Conservation (phyloP, 2,888 invertebrate genomes). For the Cecidostiba fungosa region DNA sequence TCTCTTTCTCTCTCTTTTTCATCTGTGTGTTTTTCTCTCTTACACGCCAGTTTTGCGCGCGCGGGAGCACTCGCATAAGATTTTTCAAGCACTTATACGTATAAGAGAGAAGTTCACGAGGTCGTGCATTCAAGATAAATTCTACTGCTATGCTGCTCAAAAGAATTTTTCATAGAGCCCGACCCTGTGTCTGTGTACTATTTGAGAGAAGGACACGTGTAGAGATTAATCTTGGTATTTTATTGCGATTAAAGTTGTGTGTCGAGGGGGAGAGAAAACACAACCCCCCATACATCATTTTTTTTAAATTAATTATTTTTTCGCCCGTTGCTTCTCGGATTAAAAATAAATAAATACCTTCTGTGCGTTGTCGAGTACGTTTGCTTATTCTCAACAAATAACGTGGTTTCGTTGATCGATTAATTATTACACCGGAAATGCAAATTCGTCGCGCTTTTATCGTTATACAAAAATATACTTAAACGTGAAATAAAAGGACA, state of each 20-base stretch:
- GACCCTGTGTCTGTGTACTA: background rate
- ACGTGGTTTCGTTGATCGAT: background rate
- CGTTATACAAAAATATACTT: background rate
- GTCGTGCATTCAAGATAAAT: constrained; percentile 36
- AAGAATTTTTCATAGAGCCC: background rate
- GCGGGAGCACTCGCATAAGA: constrained; percentile 14
- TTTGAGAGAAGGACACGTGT: constrained; percentile 27
- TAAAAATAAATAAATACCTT: background rate
- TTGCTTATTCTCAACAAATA: background rate
- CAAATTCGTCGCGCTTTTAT: background rate
- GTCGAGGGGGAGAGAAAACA: background rate
- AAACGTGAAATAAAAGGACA: background rate
- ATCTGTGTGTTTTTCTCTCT: background rate
- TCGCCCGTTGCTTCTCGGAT: background rate
- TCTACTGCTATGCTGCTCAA: background rate
- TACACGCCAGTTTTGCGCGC: background rate
- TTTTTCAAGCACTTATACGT: constrained; percentile 28
- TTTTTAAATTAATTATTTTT: constrained; percentile 6
- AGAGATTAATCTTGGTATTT: constrained; percentile 53
- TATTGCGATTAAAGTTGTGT: constrained; percentile 41
- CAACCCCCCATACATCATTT: constrained; percentile 10
- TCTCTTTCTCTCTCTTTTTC: background rate
- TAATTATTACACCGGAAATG: background rate
- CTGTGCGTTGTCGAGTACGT: background rate
- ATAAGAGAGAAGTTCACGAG: constrained; percentile 12